A percentile compares a stretch with the other conserved stretches of the same genome.
phyloP scores from a whole-genome alignment of 2,113 vertebrate genomes.

The Orientallactaga bullata region DNA sequence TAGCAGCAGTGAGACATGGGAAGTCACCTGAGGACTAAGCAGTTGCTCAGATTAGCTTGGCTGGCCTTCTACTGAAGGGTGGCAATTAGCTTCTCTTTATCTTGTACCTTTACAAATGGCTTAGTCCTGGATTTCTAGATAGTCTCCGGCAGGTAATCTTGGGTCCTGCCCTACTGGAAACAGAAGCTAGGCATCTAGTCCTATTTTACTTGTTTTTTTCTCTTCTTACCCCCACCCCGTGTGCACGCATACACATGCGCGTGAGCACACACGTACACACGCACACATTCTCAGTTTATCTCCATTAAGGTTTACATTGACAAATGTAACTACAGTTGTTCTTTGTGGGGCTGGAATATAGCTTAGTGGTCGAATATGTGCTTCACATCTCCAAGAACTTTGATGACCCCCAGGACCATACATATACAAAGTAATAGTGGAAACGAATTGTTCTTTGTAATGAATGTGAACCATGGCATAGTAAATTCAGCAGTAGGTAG shows the following conservation, averaged over 20 bases:
- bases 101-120: constrained; percentile 6
- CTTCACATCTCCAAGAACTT: background rate
- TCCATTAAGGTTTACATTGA: background rate
- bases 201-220: background rate
- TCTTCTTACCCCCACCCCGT: background rate
- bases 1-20: background rate
- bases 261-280: background rate
- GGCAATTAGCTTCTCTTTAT: background rate
- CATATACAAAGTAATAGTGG: too few species aligned
- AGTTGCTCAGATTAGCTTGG: background rate
- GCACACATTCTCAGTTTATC: background rate
- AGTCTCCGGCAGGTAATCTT: background rate
- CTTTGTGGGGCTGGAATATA: background rate
- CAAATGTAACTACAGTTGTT: constrained; percentile 11
- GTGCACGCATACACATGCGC: too few species aligned
- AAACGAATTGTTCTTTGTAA: background rate
- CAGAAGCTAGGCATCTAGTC: background rate
- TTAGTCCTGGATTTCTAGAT: background rate
- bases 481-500: background rate
- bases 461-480: background rate
- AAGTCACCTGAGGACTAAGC: background rate
- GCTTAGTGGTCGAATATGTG: background rate
- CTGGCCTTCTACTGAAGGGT: background rate
- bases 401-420: background rate
- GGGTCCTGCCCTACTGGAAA: background rate